Evolutionary conservation across 2,888 invertebrate genomes (phyloP).

Genomic region (Auanema freiburgensis): DNA sequence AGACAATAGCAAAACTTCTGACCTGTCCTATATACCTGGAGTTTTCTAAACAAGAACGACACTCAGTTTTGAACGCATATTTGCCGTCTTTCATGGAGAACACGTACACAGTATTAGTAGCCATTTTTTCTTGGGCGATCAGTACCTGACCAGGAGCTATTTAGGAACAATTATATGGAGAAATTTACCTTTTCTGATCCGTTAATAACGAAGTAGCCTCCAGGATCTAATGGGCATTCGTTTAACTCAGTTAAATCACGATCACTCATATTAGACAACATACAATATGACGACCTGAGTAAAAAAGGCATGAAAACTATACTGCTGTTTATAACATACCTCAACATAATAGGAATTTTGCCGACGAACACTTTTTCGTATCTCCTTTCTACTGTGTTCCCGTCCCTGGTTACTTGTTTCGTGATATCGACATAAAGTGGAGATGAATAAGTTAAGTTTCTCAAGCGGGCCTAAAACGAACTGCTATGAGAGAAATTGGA

Average conservation of each 20-base stretch:
- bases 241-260: conserved; percentile 98
- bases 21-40: conserved; percentile 65
- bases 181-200: conserved; percentile 94
- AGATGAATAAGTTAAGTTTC: conserved; percentile 87
- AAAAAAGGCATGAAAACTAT: background rate
- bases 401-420: conserved; percentile 77
- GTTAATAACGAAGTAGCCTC: conserved; percentile 97
- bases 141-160: conserved; percentile 71
- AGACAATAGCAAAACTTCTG: background rate
- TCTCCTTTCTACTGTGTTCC: conserved; percentile 77
- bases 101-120: conserved; percentile 98
- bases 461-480: conserved; percentile 76
- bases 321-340: conserved; percentile 26
- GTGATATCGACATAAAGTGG: conserved; percentile 98
- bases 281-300: conserved; percentile 87
- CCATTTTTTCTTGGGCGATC: conserved; percentile 99
- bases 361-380: conserved; percentile 77
- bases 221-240: conserved; percentile 98
- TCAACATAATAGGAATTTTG: conserved; percentile 97
- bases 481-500: background rate
- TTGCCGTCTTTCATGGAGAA: conserved; percentile 99
- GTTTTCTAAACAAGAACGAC: conserved; percentile 88
- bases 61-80: conserved; percentile 97
- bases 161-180: background rate
- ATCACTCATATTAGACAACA: conserved; percentile 90